Evolutionary conservation across 2,888 invertebrate genomes (phyloP).

Genomic region (Lycophotia porphyrea): DNA sequence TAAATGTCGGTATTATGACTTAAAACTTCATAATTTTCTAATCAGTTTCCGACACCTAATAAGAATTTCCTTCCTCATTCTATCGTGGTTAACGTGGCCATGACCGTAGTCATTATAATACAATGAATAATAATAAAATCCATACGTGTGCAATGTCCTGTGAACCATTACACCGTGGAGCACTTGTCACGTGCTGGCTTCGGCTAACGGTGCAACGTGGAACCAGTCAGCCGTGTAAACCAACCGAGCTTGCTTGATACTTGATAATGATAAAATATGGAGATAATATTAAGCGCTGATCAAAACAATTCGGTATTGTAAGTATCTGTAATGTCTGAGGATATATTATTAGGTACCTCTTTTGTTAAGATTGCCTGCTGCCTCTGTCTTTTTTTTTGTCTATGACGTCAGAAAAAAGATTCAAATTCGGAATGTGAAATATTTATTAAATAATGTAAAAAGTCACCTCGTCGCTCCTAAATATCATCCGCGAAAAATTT

Average conservation of each 20-base stretch:
- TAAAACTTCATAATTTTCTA: conserved; percentile 3
- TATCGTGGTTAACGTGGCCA: conserved; percentile 13
- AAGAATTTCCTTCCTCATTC: conserved; percentile 43
- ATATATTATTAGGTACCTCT: conserved; percentile 5
- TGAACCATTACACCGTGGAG: conserved; percentile 27
- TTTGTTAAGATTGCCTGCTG: conserved; percentile 22
- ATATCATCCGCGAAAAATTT: conserved; percentile 67
- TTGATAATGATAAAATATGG: conserved; percentile 14
- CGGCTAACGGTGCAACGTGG: conserved; percentile 26
- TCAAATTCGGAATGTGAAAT: conserved; percentile 53
- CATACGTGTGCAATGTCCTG: conserved; percentile 36
- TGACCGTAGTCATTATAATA: conserved; percentile 12
- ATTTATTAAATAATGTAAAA: conserved; percentile 63
- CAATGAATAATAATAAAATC: conserved; percentile 48
- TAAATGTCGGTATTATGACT: neutral
- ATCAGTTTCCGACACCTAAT: conserved; percentile 19
- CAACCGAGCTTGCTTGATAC: conserved; percentile 9
- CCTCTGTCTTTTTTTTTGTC: conserved; percentile 8
- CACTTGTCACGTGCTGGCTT: conserved; percentile 42
- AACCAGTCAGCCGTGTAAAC: conserved; percentile 31
- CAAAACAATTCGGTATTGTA: neutral
- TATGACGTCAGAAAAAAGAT: conserved; percentile 34
- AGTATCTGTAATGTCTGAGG: too few species aligned
- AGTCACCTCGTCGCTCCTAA: conserved; percentile 62
- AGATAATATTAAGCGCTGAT: conserved; percentile 2